Conservation (phyloP, 1,140 invertebrate genomes). For the Megathymus violae region DNA sequence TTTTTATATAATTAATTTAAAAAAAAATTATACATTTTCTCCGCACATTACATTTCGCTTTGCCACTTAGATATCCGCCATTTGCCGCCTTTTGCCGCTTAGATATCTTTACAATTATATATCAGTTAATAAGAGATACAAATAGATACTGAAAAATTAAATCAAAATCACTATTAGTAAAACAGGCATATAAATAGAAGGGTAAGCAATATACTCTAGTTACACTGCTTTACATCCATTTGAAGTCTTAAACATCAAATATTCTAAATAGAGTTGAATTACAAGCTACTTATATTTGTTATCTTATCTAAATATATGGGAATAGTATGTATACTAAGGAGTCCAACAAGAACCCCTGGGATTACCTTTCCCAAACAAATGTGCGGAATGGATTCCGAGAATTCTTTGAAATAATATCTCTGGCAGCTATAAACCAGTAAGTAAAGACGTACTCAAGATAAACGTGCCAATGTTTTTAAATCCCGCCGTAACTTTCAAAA, state of each 20-base stretch:
- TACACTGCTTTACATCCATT: neutral
- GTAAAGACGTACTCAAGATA: slow-evolving; percentile 59
- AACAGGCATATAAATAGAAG: too few relatives aligned
- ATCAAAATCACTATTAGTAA: too few relatives aligned
- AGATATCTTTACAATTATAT: too few relatives aligned
- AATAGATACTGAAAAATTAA: too few relatives aligned
- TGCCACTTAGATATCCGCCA: too few relatives aligned
- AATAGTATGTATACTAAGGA: slow-evolving; percentile 59
- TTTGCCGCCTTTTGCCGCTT: too few relatives aligned
- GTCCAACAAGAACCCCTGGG: slow-evolving; percentile 66
- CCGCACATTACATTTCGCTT: too few relatives aligned
- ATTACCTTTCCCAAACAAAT: slow-evolving; percentile 56
- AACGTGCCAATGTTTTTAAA: slow-evolving; percentile 69
- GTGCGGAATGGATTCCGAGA: slow-evolving; percentile 66
- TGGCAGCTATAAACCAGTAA: slow-evolving; percentile 71
- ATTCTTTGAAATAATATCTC: slow-evolving; percentile 77
- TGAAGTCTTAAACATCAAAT: neutral
- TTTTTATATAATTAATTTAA: too few relatives aligned
- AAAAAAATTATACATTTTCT: too few relatives aligned
- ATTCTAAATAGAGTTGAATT: neutral
- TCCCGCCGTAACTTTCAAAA: slow-evolving; percentile 56
- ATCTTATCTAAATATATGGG: slow-evolving; percentile 34
- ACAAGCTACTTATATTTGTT: slow-evolving; percentile 31
- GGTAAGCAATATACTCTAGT: neutral
- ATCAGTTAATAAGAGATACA: too few relatives aligned